Conservation (phyloP, 1,140 invertebrate species). For the Hetaerina americana region DNA sequence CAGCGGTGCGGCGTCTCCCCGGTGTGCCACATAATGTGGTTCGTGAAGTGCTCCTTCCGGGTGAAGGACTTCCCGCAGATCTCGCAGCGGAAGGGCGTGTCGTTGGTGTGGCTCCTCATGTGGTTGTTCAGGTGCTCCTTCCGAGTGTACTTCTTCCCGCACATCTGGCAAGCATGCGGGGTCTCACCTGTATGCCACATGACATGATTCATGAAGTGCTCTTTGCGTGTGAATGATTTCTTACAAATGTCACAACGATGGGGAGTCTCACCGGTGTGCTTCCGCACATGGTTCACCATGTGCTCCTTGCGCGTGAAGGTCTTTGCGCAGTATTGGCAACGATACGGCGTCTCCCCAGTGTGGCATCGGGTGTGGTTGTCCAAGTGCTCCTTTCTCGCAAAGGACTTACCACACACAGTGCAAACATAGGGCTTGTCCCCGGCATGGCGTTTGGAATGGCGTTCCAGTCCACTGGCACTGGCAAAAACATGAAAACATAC, state of each 20-base stretch:
- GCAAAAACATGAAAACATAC: constrained; percentile 63
- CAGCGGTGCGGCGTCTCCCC: constrained; percentile 77
- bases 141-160: constrained; percentile 16
- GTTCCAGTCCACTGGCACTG: constrained; percentile 50
- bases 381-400: constrained; percentile 18
- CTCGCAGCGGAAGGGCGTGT: constrained; percentile 58
- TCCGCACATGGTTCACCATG: constrained; percentile 27
- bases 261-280: constrained; percentile 41
- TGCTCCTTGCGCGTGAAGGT: constrained; percentile 65
- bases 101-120: constrained; percentile 48
- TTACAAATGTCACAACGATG: constrained; percentile 17
- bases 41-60: constrained; percentile 57
- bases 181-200: constrained; percentile 38
- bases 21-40: constrained; percentile 75
- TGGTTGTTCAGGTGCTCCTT: constrained; percentile 52
- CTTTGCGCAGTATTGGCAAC: constrained; percentile 60
- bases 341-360: constrained; percentile 34
- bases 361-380: constrained; percentile 21
- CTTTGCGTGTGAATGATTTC: constrained; percentile 16
- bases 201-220: constrained; percentile 18
- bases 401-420: constrained; percentile 35
- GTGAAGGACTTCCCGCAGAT: constrained; percentile 55
- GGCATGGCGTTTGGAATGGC: constrained; percentile 61
- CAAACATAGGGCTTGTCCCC: constrained; percentile 71
- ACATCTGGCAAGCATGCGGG: constrained; percentile 49